These are phyloP conservation scores for Plebejus melissa DNA, from an alignment of 2,888 invertebrate genomes.

Conservation along the genomic window DNA sequence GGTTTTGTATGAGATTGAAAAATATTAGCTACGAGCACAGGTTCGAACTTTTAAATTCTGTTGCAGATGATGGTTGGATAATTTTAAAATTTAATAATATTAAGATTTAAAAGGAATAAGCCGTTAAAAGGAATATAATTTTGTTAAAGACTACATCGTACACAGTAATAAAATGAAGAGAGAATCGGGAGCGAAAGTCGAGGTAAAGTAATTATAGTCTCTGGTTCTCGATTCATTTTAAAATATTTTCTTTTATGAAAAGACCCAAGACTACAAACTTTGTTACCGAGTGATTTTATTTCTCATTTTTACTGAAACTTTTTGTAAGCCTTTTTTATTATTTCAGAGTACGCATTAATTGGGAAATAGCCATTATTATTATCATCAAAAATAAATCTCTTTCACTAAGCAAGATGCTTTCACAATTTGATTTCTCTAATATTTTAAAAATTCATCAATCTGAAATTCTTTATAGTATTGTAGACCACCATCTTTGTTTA, in stretches of 20 bases:
- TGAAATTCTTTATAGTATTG: too few species aligned
- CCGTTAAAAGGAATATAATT: neutral
- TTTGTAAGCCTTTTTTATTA: neutral
- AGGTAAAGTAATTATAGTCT: slow-evolving; percentile 24
- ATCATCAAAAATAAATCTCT: neutral
- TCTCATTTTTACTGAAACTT: neutral
- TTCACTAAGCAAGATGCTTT: neutral
- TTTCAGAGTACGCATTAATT: neutral
- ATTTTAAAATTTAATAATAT: neutral
- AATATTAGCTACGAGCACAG: too few species aligned
- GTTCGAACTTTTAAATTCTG: too few species aligned
- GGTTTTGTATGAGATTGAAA: neutral
- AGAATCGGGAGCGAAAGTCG: slow-evolving; percentile 1
- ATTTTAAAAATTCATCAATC: neutral
- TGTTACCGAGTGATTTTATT: neutral
- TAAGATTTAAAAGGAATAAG: neutral
- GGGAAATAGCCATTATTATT: neutral
- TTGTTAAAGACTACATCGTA: slow-evolving; percentile 1
- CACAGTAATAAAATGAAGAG: slow-evolving; percentile 9
- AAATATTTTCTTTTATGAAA: slow-evolving; percentile 19
- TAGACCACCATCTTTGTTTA: too few species aligned
- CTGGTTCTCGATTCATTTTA: slow-evolving; percentile 24
- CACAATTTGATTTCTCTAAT: neutral
- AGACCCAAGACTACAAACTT: slow-evolving; percentile 6
- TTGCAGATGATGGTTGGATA: too few species aligned